phyloP scores from a whole-genome alignment of 2,797 vertebrate species.

The Coregonus sp. region DNA sequence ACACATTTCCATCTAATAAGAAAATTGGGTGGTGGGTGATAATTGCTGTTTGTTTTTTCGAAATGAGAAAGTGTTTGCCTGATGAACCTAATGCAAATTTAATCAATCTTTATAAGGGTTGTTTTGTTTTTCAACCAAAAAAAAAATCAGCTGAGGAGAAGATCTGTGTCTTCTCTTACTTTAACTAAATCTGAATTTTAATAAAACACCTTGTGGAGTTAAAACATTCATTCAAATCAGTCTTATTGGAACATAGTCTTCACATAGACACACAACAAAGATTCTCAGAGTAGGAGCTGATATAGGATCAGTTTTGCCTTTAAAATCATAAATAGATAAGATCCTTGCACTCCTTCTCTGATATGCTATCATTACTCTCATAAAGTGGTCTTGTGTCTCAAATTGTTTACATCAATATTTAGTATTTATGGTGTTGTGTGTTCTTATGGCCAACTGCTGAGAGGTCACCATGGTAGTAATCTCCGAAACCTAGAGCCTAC shows the following conservation, averaged over 20 bases:
- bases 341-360: no score
- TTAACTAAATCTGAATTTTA: neutral
- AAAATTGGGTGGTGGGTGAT: conserved; percentile 1
- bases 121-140: no score
- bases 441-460: neutral
- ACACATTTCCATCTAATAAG: neutral
- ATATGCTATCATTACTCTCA: no score
- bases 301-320: neutral
- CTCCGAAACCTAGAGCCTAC: no score
- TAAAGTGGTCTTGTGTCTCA: neutral
- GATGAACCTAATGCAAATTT: conserved; percentile 1
- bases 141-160: no score
- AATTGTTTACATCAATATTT: neutral
- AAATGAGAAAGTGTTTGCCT: neutral
- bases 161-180: neutral
- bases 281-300: neutral
- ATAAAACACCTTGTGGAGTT: neutral
- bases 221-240: neutral
- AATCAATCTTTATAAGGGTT: conserved; percentile 2
- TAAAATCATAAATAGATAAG: neutral
- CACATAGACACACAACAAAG: neutral
- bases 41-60: conserved; percentile 10
- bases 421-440: no score
- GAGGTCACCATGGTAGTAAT: neutral
- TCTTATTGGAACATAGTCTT: neutral